Evolutionary conservation across 2,113 vertebrate species (phyloP).

Genomic region (Onychostruthus taczanowskii): DNA sequence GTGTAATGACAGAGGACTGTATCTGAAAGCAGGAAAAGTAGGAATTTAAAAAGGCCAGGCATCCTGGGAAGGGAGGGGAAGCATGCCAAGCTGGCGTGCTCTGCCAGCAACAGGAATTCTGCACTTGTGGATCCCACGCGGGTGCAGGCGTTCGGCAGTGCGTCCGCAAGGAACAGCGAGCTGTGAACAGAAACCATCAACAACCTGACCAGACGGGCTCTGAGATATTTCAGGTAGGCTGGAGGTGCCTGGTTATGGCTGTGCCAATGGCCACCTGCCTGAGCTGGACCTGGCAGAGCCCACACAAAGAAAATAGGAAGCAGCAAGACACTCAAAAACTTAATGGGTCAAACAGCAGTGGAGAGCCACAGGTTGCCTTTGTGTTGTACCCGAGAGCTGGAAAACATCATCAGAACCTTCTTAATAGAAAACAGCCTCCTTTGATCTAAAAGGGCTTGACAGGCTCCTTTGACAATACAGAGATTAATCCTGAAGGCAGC

Average conservation of each 20-base stretch:
- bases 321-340: neutral
- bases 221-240: neutral
- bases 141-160: neutral
- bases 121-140: neutral
- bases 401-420: neutral
- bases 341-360: fast-evolving
- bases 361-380: neutral
- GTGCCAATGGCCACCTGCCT: neutral
- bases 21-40: neutral
- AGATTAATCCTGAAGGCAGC: neutral
- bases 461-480: neutral
- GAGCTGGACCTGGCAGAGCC: neutral
- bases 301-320: neutral
- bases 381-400: neutral
- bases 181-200: neutral
- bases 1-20: neutral
- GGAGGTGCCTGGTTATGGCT: neutral
- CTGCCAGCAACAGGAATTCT: neutral
- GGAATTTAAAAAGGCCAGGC: neutral
- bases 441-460: neutral
- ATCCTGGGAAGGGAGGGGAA: neutral
- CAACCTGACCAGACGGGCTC: neutral
- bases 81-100: neutral
- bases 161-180: neutral
- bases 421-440: neutral